phyloP scores from a whole-genome alignment of 53 echinoderm and acorn worm genomes.

The Echinometra lucunter region DNA sequence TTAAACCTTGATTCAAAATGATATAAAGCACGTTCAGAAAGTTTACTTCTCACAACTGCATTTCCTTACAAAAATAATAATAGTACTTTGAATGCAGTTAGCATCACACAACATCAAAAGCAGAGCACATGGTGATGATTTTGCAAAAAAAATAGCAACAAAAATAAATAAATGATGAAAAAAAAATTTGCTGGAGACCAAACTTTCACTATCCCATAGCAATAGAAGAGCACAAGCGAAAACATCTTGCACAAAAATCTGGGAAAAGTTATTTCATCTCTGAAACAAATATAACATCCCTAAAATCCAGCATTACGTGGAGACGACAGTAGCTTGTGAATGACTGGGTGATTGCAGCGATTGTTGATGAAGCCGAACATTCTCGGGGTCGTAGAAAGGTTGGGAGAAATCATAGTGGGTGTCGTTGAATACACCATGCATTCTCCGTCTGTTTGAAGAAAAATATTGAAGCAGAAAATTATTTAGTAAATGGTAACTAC shows the following conservation, averaged over 20 bases:
- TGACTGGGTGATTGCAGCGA: constrained; percentile 54
- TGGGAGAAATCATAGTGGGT: constrained; percentile 90
- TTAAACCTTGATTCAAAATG: not conserved
- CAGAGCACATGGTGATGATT: constrained; percentile 12
- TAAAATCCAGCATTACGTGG: constrained; percentile 16
- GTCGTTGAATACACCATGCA: constrained; percentile 88
- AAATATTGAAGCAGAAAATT: constrained; percentile 27
- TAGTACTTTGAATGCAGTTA: not conserved
- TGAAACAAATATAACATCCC: not conserved
- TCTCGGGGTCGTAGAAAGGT: constrained; percentile 69
- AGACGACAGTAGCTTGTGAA: constrained; percentile 41
- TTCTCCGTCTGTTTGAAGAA: constrained; percentile 82
- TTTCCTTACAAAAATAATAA: not conserved
- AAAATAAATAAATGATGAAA: too few species aligned
- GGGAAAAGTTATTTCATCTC: not conserved
- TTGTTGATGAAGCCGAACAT: constrained; percentile 12
- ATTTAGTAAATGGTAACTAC: not conserved
- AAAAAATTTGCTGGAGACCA: too few species aligned
- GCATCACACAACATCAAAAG: not conserved
- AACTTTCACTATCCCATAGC: not conserved
- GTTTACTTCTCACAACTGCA: not conserved
- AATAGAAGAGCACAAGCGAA: not conserved
- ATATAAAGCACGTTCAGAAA: not conserved
- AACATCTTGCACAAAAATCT: not conserved
- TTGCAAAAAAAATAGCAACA: not conserved